Conservation (phyloP, 2,797 vertebrate species). For the Acanthornis magna region DNA sequence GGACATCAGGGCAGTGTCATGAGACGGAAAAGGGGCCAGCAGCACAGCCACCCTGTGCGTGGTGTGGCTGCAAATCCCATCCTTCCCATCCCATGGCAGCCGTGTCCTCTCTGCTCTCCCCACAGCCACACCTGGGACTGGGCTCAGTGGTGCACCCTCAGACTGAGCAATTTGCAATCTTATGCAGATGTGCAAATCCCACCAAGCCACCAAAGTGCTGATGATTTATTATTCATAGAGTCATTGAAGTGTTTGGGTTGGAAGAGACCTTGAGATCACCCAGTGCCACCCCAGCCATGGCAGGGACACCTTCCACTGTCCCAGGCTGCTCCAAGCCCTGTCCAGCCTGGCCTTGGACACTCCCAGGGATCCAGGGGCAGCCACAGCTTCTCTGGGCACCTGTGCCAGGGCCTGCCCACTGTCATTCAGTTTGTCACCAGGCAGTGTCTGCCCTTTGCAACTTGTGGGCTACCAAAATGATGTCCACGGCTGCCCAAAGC, state of each 20-base stretch:
- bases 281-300: accelerated
- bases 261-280: neutral
- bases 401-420: neutral
- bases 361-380: neutral
- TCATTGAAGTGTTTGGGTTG: neutral
- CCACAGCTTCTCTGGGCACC: neutral
- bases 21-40: neutral
- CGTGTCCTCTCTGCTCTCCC: neutral
- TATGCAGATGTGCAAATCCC: neutral
- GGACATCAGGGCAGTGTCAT: neutral
- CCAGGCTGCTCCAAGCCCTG: accelerated
- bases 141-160: neutral
- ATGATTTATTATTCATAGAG: neutral
- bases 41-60: neutral
- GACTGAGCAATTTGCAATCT: neutral
- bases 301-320: neutral
- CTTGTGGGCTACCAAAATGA: neutral
- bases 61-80: neutral
- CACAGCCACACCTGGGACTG: neutral
- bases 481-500: neutral
- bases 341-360: neutral
- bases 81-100: neutral
- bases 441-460: neutral
- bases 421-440: neutral
- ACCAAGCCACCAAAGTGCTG: neutral